Conservation (phyloP, 2,113 vertebrate genomes). For the Cephalopterus ornatus region DNA sequence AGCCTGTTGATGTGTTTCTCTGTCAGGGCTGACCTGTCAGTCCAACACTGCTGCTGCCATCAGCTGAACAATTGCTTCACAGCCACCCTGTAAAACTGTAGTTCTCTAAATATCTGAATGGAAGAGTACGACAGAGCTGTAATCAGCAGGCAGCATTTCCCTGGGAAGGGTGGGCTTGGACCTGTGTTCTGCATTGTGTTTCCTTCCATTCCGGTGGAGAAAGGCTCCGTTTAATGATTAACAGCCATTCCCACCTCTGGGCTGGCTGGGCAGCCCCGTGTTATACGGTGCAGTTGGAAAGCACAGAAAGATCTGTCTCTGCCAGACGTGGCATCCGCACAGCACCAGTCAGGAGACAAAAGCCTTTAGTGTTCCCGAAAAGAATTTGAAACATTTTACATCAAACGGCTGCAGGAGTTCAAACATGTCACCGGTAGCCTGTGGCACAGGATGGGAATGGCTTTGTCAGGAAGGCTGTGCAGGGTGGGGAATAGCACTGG, state of each 20-base stretch:
- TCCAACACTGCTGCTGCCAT: neutral
- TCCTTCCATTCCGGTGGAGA: neutral
- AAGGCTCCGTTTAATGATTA: neutral
- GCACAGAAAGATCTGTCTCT: neutral
- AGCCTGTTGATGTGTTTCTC: neutral
- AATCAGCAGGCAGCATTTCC: neutral
- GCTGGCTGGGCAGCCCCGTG: neutral
- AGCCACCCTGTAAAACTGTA: neutral
- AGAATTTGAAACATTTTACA: constrained; percentile 62
- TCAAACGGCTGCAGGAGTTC: constrained; percentile 46
- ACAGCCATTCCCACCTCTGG: neutral
- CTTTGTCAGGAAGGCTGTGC: neutral
- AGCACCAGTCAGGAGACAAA: constrained; percentile 23
- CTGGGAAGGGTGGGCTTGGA: neutral
- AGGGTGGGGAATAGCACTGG: neutral
- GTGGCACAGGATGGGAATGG: neutral
- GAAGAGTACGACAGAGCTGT: neutral
- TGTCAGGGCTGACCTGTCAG: neutral
- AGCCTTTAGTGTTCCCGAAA: constrained; percentile 40
- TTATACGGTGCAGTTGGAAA: neutral
- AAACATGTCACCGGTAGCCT: constrained; percentile 1
- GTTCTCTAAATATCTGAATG: neutral
- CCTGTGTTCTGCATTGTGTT: neutral
- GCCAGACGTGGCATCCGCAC: neutral
- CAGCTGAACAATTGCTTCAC: neutral